Conservation (phyloP, 1,140 invertebrate genomes). For the Drosophila santomea region DNA sequence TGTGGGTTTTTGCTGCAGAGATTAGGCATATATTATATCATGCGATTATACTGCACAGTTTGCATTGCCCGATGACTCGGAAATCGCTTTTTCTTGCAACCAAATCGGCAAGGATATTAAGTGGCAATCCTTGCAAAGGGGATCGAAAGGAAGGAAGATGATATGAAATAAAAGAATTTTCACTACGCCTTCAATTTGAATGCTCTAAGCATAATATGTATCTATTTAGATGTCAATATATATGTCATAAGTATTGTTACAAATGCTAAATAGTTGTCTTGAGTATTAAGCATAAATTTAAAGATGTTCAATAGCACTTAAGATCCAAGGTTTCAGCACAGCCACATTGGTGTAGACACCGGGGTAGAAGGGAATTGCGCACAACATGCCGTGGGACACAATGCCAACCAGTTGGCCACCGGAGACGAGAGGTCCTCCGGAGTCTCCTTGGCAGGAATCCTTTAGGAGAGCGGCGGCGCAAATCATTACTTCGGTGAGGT, state of each 20-base stretch:
- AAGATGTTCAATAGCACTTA: neutral
- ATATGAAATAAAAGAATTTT: neutral
- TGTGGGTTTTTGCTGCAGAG: constrained; percentile 67
- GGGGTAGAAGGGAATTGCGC: constrained; percentile 82
- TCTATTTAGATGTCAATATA: neutral
- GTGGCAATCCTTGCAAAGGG: constrained; percentile 17
- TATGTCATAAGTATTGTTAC: neutral
- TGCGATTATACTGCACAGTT: constrained; percentile 81
- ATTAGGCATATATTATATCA: constrained; percentile 74
- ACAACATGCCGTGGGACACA: constrained; percentile 86
- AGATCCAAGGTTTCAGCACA: constrained; percentile 75
- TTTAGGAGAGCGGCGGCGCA: constrained; percentile 61
- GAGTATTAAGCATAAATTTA: too few species aligned
- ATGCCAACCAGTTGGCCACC: constrained; percentile 85
- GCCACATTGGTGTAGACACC: constrained; percentile 86
- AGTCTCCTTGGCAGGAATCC: constrained; percentile 64
- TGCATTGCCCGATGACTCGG: constrained; percentile 77
- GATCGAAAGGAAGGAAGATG: neutral
- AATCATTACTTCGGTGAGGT: constrained; percentile 50
- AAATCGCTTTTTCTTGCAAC: constrained; percentile 47
- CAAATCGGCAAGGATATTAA: constrained; percentile 41
- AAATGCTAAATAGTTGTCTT: too few species aligned
- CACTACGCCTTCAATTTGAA: neutral
- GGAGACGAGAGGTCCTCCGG: constrained; percentile 84
- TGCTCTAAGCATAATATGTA: neutral